phyloP scores from a whole-genome alignment of 1,140 invertebrate genomes.

The Bacillus rossius region DNA sequence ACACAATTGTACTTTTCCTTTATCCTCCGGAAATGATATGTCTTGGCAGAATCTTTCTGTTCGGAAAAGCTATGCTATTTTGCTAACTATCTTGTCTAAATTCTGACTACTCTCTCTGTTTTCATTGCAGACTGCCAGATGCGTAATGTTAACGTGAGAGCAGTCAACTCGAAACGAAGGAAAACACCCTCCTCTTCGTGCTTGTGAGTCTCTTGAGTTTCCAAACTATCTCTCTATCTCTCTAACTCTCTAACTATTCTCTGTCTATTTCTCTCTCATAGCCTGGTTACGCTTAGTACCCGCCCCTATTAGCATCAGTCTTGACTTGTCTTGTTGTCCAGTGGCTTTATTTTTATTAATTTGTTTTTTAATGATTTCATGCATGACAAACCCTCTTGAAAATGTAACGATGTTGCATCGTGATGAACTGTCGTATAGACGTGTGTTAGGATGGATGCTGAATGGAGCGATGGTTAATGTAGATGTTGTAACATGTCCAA shows the following conservation, averaged over 20 bases:
- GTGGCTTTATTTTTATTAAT: constrained; percentile 13
- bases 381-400: too few species aligned
- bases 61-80: background rate
- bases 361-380: too few species aligned
- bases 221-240: constrained; percentile 28
- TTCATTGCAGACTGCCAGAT: constrained; percentile 67
- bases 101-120: constrained; percentile 41
- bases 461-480: too few species aligned
- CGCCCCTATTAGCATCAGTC: constrained; percentile 9
- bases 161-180: constrained; percentile 65
- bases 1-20: too few species aligned
- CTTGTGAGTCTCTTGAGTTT: constrained; percentile 61
- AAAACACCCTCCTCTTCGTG: constrained; percentile 61
- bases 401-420: too few species aligned
- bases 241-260: constrained; percentile 6
- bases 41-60: background rate
- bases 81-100: constrained; percentile 13
- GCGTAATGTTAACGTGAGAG: constrained; percentile 69
- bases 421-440: too few species aligned
- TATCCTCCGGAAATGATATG: too few species aligned
- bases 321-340: constrained; percentile 19
- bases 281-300: constrained; percentile 21
- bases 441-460: too few species aligned
- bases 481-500: too few species aligned
- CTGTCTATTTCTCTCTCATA: constrained; percentile 7